Percentiles rank a stretch among this genome's conserved stretches.
Evolutionary conservation across 92 coral and sea anemone species (phyloP).

Genomic region (Isaurus tuberculatus): DNA sequence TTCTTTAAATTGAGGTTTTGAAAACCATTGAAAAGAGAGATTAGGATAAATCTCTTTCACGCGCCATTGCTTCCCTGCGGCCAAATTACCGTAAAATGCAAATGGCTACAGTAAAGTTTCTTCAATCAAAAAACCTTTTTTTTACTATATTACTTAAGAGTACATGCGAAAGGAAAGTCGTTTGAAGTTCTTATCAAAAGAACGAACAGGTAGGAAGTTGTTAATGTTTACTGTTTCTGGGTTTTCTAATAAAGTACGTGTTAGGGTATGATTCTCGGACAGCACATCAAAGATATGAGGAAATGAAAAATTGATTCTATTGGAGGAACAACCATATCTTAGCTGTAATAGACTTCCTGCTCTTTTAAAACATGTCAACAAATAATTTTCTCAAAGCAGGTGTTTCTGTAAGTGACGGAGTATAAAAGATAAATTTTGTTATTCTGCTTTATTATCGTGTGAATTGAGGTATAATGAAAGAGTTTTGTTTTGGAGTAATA

Average conservation of each 20-base stretch:
- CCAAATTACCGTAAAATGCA: background rate
- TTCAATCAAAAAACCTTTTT: background rate
- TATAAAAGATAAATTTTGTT: constrained; percentile 14
- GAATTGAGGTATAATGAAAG: background rate
- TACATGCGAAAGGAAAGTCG: background rate
- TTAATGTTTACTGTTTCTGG: constrained; percentile 1
- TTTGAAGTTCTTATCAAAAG: background rate
- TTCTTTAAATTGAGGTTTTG: constrained; percentile 4
- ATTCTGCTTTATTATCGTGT: background rate
- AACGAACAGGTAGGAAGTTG: background rate
- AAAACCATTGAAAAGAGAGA: constrained; percentile 11
- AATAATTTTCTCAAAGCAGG: constrained; percentile 8
- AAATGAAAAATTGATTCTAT: constrained; percentile 14
- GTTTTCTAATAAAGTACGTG: constrained; percentile 24
- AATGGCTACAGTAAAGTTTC: constrained; percentile 11
- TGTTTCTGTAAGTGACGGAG: background rate
- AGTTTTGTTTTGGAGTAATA: background rate
- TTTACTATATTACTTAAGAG: background rate
- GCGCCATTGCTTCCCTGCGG: background rate
- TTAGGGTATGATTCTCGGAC: background rate
- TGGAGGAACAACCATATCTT: background rate
- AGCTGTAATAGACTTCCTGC: constrained; percentile 36
- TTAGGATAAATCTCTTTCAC: background rate
- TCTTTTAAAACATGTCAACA: constrained; percentile 43
- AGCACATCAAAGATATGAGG: constrained; percentile 8